Evolutionary conservation across 2,888 invertebrate species (phyloP), one percentile per base, ranked within the genome.

Genomic region (Salpingus planirostris): DNA sequence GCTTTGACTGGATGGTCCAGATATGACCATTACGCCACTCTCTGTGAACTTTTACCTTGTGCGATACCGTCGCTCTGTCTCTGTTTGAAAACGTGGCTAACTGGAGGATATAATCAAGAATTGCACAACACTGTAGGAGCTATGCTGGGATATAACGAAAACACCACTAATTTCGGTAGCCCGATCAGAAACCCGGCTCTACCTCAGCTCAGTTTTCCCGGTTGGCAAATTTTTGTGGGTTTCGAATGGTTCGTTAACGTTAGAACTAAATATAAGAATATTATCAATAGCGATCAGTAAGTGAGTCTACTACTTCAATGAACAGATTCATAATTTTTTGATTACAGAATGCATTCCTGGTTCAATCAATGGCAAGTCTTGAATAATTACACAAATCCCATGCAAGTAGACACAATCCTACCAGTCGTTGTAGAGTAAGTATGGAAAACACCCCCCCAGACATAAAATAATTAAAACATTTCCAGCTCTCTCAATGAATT

Each of bases 1-100:
- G 74, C 76, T 5, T 65, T 84, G 1, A 83, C 82, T 3, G 83
- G 83, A 1, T 83, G 82, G 82, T 80, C 80, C 1, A 78, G 82
- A 44, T 83, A 75, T 47, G 82, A 82, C 54, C 83, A 83, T 54
- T 83, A 77, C 57, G 80, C 80, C 1, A 74, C 80, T 0, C 57
- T 81, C 30, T 81, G 81, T 44, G 82, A 83, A 54, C 52, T 81
- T 28, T 53, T 82, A 38, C 80, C 82, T 0, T 69, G 71, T 1
- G 65, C 76, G 0, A 53, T 82, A 49, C 80, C 79, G 1, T 74
- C 76, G 11, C 55, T 81, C 27, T 73, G 73, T 3, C 58, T 72
- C 13, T 81, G 80, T 48, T 55, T 82, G 28, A 70, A 68, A 43
- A 64, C 69, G 2, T 73, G 73, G 70, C 53, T 69, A 2, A 58